Evolutionary conservation across 2,888 invertebrate species (phyloP), one percentile per base, ranked within the genome.

Genomic region (Maniola hyperantus): DNA sequence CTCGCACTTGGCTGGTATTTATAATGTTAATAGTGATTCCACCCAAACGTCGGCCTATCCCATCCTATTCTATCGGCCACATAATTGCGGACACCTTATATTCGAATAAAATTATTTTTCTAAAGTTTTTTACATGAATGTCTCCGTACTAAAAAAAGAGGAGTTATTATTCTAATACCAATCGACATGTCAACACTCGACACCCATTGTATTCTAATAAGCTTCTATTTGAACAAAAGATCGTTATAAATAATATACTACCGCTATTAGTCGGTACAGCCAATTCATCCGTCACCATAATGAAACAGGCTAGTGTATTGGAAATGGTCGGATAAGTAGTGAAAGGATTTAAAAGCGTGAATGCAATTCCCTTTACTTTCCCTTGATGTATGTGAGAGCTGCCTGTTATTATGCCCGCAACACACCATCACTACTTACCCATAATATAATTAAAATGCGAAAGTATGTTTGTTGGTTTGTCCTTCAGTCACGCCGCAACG

Each of bases 131-230:
- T n/a, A 15, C 1, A 26, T 4, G 26, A 26, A 26, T 2, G 26
- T 26, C 26, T 26, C n/a, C n/a, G 46, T 46, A 2, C 44, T 6
- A 51, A 5, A 20, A n/a, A 34, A 54, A 15, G 13, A n/a, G n/a
- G 15, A 13, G 15, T 33, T 54, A 34, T 34, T 39, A 34, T 39
- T 55, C 18, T 55, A 44, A n/a, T n/a, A 53, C 53, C 33, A 33
- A 26, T 48, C n/a, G 6, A 59, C 20, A 33, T 33, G 42, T 59
- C 59, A 59, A 10, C 10, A 20, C 5, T 48, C 46, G 42, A 26
- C 59, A 59, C 46, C 59, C 11, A 59, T 59, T 59, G 59, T 59
- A 59, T 59, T 59, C 10, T 59, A 59, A 59, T 59, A 15, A 46
- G 48, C 46, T 1, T 46, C 33, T 48, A 20, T 39, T 57, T 20